These are phyloP conservation scores for Tragelaphus scriptus DNA, from an alignment of 2,113 vertebrate species.

Conservation along the genomic window DNA sequence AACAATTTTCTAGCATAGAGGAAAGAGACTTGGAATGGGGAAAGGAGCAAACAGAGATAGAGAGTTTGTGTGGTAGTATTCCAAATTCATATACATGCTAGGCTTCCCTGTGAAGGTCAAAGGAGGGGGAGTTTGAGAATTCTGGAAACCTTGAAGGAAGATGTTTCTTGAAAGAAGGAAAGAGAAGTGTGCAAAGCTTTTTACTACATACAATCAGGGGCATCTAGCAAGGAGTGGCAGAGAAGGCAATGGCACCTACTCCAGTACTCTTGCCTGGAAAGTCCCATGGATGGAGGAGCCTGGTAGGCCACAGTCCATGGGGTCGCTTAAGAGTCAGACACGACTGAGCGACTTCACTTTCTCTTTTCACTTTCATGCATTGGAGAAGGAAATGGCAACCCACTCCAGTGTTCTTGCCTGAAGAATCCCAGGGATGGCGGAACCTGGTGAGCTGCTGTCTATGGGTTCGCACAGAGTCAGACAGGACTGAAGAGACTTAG, in stretches of 20 bases:
- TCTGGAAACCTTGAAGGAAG: not conserved
- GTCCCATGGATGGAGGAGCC: too few species aligned
- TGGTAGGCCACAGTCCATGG: too few species aligned
- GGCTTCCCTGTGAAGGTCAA: not conserved
- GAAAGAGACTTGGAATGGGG: not conserved
- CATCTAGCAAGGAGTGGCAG: not conserved
- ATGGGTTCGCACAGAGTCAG: too few species aligned
- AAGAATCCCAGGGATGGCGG: accelerated
- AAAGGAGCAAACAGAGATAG: not conserved
- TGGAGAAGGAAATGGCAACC: too few species aligned
- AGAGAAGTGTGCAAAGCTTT: not conserved
- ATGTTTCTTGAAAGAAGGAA: not conserved
- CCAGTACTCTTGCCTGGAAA: too few species aligned
- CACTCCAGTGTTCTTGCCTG: too few species aligned
- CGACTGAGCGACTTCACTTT: too few species aligned
- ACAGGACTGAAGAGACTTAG: too few species aligned
- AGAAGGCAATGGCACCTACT: too few species aligned
- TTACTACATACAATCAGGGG: not conserved
- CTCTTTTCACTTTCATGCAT: too few species aligned
- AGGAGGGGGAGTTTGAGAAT: not conserved
- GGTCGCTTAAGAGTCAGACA: too few species aligned
- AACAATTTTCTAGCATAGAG: not conserved
- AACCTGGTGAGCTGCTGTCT: too few species aligned
- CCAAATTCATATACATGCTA: not conserved
- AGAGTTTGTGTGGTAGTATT: not conserved